These are phyloP conservation scores for Drosophila cognata DNA, from an alignment of 2,888 invertebrate genomes.

Conservation along the genomic window DNA sequence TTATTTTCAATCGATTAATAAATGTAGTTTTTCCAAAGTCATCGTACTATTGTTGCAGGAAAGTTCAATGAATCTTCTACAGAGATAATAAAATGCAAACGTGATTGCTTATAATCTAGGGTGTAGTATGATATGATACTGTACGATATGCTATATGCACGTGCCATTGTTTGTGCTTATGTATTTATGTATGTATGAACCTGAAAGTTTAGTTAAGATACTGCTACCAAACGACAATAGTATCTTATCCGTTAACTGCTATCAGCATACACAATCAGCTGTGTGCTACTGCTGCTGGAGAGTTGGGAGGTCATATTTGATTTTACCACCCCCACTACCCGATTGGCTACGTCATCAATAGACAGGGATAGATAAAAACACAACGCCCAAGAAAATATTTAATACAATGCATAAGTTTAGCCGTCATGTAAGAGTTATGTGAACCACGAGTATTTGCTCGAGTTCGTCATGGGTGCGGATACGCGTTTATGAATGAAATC, in stretches of 20 bases:
- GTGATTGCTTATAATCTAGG: slow-evolving; percentile 67
- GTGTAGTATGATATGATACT: slow-evolving; percentile 44
- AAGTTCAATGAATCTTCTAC: slow-evolving; percentile 63
- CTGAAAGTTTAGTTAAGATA: slow-evolving; percentile 78
- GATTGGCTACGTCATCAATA: slow-evolving; percentile 68
- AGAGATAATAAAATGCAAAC: slow-evolving; percentile 65
- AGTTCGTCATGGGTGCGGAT: slow-evolving; percentile 44
- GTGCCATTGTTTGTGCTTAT: slow-evolving; percentile 65
- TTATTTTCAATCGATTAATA: background rate
- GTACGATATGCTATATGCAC: slow-evolving; percentile 60
- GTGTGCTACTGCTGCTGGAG: slow-evolving; percentile 38
- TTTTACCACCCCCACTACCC: background rate
- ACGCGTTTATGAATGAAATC: slow-evolving; percentile 71
- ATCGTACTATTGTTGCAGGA: background rate
- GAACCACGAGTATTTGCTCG: slow-evolving; percentile 50
- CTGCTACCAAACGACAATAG: slow-evolving; percentile 69
- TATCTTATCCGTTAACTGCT: slow-evolving; percentile 75
- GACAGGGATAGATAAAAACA: slow-evolving; percentile 43
- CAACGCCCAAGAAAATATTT: slow-evolving; percentile 24
- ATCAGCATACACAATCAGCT: slow-evolving; percentile 75
- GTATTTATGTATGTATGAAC: slow-evolving; percentile 47
- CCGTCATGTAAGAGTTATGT: slow-evolving; percentile 44
- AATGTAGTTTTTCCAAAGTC: background rate
- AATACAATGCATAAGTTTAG: slow-evolving; percentile 43
- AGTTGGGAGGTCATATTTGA: slow-evolving; percentile 58